Percentiles rank a stretch among this genome's conserved stretches.
These are phyloP conservation scores for Cosmia pyralina DNA, from an alignment of 2,888 invertebrate genomes.

Conservation along the genomic window DNA sequence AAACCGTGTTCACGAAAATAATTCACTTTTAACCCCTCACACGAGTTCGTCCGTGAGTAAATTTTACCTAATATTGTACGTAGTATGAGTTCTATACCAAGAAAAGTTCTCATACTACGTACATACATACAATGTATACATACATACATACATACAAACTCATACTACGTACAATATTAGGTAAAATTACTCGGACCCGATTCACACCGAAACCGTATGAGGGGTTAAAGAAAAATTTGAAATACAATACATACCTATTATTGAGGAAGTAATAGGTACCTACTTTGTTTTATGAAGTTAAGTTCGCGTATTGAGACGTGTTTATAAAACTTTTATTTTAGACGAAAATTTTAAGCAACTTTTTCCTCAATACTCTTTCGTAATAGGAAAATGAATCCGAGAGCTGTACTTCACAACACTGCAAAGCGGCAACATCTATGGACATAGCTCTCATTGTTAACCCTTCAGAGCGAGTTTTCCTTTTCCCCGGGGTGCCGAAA, in stretches of 20 bases:
- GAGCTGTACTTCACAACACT: conserved; percentile 52
- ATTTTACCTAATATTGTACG: too few species aligned
- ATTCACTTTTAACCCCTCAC: neutral
- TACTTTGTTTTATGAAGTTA: neutral
- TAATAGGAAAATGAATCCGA: conserved; percentile 57
- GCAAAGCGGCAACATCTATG: conserved; percentile 73
- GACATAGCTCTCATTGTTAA: conserved; percentile 84
- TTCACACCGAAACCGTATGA: too few species aligned
- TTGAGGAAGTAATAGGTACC: neutral
- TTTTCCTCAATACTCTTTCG: conserved; percentile 42
- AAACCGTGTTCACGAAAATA: conserved; percentile 28
- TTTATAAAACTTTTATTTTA: conserved; percentile 39
- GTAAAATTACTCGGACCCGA: too few species aligned
- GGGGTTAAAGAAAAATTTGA: neutral
- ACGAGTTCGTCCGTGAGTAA: too few species aligned
- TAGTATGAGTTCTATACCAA: too few species aligned
- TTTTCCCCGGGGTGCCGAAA: conserved; percentile 84
- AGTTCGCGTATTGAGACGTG: neutral
- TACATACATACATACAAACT: too few species aligned
- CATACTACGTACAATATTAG: too few species aligned
- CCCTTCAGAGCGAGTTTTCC: conserved; percentile 81
- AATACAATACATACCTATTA: neutral
- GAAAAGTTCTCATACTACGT: too few species aligned
- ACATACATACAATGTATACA: too few species aligned
- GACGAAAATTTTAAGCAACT: conserved; percentile 30